Percentiles rank a stretch among this genome's conserved stretches.
Evolutionary conservation across 2,888 invertebrate species (phyloP).

Genomic region (Temnothorax rugatulus): DNA sequence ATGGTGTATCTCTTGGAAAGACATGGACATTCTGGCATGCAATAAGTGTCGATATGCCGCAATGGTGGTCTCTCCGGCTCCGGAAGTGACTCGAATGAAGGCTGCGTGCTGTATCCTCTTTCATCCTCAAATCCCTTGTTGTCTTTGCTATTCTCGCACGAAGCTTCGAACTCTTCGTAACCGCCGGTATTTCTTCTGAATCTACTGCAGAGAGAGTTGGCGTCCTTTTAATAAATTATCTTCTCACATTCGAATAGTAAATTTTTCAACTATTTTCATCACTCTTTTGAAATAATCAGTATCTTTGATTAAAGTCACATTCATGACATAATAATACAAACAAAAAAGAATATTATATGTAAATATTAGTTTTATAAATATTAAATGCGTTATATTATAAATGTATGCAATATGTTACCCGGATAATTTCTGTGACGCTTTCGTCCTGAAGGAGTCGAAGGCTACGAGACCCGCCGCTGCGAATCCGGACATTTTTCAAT

Average conservation of each 20-base stretch:
- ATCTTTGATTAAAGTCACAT: not conserved
- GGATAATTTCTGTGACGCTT: slow-evolving; percentile 82
- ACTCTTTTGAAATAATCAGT: not conserved
- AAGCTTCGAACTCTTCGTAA: slow-evolving; percentile 87
- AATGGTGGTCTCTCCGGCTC: slow-evolving; percentile 95
- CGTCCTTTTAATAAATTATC: not conserved
- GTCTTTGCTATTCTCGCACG: slow-evolving; percentile 83
- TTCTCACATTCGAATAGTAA: not conserved
- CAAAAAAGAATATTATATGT: not conserved
- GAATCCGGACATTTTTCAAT: slow-evolving; percentile 86
- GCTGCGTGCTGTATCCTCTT: slow-evolving; percentile 79
- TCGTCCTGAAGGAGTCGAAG: slow-evolving; percentile 83
- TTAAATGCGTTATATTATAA: not conserved
- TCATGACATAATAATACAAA: not conserved
- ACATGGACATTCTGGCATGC: slow-evolving; percentile 95
- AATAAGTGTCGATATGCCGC: slow-evolving; percentile 95
- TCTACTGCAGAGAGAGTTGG: slow-evolving; percentile 44
- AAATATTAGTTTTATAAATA: slow-evolving; percentile 5
- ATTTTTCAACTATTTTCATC: not conserved
- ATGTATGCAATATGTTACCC: slow-evolving; percentile 76
- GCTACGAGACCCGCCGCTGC: slow-evolving; percentile 85
- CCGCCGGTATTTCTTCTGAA: slow-evolving; percentile 77
- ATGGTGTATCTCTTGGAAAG: slow-evolving; percentile 95
- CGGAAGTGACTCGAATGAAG: slow-evolving; percentile 90
- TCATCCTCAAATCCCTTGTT: slow-evolving; percentile 85